Conservation (phyloP, 2,113 vertebrate species). For the Hydrochoerus hydrochaeris region DNA sequence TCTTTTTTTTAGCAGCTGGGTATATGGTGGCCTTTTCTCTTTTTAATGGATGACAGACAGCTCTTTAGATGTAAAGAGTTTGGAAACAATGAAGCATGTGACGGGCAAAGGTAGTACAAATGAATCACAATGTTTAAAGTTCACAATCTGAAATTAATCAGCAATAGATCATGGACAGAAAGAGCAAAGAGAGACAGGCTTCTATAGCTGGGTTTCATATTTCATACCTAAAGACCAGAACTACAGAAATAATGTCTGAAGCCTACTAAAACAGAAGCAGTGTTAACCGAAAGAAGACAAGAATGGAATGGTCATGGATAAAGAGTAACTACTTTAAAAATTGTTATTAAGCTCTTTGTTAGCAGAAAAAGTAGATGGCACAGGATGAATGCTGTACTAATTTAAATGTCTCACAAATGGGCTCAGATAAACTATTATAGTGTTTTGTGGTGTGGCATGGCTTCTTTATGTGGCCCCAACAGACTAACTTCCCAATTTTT, state of each 20-base stretch:
- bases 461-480: not conserved
- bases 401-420: not conserved
- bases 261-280: constrained; percentile 30
- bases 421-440: not conserved
- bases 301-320: constrained; percentile 24
- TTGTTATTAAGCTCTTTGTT: not conserved
- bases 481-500: not conserved
- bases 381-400: not conserved
- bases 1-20: not conserved
- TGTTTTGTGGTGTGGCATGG: not conserved
- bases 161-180: constrained; percentile 64
- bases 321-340: constrained; percentile 45
- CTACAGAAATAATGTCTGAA: constrained; percentile 75
- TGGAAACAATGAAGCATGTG: constrained; percentile 64
- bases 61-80: constrained; percentile 58
- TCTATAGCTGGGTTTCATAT: constrained; percentile 61
- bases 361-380: constrained; percentile 4
- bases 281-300: constrained; percentile 59
- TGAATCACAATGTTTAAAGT: constrained; percentile 76
- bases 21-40: constrained; percentile 42
- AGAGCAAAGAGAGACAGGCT: constrained; percentile 71
- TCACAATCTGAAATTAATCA: constrained; percentile 75
- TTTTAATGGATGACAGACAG: constrained; percentile 28
- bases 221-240: constrained; percentile 75
- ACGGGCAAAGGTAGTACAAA: constrained; percentile 65